phyloP scores from a whole-genome alignment of 2,888 invertebrate genomes.

The Erynnis tages region DNA sequence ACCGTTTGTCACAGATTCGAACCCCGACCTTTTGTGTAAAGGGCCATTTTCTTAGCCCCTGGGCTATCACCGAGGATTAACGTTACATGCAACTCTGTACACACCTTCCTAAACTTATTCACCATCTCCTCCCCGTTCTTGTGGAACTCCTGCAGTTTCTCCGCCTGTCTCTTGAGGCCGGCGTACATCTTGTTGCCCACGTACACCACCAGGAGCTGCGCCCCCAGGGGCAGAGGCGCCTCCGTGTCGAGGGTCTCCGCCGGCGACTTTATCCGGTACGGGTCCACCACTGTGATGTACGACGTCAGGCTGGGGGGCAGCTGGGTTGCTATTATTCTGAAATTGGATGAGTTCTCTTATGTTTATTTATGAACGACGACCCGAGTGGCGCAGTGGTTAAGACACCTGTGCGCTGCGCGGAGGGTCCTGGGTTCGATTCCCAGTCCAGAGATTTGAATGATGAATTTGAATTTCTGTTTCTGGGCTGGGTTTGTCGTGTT shows the following conservation, averaged over 20 bases:
- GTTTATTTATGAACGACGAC: too few relatives aligned
- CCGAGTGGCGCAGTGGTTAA: too few relatives aligned
- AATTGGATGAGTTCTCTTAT: too few relatives aligned
- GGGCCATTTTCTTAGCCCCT: too few relatives aligned
- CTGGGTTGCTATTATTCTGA: slow-evolving; percentile 91
- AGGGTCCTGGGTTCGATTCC: too few relatives aligned
- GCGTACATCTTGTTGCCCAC: slow-evolving; percentile 84
- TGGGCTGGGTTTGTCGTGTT: too few relatives aligned
- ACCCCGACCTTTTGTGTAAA: too few relatives aligned
- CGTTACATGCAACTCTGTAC: not conserved
- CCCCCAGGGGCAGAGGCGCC: slow-evolving; percentile 90
- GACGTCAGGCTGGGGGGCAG: slow-evolving; percentile 88
- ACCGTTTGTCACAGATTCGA: too few relatives aligned
- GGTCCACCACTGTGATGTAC: slow-evolving; percentile 90
- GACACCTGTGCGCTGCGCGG: too few relatives aligned
- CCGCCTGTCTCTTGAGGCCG: slow-evolving; percentile 64
- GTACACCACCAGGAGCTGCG: slow-evolving; percentile 90
- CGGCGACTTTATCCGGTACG: slow-evolving; percentile 90
- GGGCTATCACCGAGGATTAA: too few relatives aligned
- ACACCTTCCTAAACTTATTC: slow-evolving; percentile 67
- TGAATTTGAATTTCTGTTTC: too few relatives aligned
- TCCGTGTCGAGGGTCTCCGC: slow-evolving; percentile 85
- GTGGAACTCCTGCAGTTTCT: slow-evolving; percentile 61
- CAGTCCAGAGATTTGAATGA: too few relatives aligned
- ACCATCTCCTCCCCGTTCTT: slow-evolving; percentile 68